Conservation (phyloP, 2,888 invertebrate species). For the Fragum fragum region DNA sequence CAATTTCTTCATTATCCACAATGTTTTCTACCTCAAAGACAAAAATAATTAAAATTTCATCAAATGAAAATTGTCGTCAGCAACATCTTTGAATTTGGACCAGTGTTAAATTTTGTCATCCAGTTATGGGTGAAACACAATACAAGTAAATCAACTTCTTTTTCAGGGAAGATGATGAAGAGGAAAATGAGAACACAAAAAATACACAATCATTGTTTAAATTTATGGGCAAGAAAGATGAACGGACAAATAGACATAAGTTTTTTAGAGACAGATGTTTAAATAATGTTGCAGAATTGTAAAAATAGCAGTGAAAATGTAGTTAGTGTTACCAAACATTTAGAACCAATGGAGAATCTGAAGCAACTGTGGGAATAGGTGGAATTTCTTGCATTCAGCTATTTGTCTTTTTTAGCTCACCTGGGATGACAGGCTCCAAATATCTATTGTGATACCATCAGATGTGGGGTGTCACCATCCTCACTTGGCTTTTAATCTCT, state of each 20-base stretch:
- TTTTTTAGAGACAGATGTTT: conserved; percentile 79
- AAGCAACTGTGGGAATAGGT: no score
- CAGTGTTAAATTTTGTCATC: background rate
- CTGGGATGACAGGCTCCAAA: no score
- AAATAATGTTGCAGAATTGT: conserved; percentile 32
- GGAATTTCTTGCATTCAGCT: no score
- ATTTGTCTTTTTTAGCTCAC: no score
- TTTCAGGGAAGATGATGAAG: conserved; percentile 83
- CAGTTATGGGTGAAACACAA: background rate
- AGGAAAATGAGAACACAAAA: conserved; percentile 79
- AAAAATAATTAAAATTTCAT: background rate
- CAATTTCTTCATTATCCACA: background rate
- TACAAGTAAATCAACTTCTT: background rate
- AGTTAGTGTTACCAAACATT: no score
- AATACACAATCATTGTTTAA: conserved; percentile 75
- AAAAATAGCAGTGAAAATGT: background rate
- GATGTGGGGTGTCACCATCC: no score
- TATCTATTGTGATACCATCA: no score
- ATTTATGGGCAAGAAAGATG: conserved; percentile 76
- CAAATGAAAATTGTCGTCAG: background rate
- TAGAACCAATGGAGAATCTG: no score
- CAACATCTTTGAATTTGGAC: background rate
- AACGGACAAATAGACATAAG: conserved; percentile 71
- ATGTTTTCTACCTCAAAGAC: background rate
- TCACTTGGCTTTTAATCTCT: no score